These are phyloP conservation scores for Paraplagusia blochii DNA, from an alignment of 2,113 vertebrate genomes.

Conservation along the genomic window DNA sequence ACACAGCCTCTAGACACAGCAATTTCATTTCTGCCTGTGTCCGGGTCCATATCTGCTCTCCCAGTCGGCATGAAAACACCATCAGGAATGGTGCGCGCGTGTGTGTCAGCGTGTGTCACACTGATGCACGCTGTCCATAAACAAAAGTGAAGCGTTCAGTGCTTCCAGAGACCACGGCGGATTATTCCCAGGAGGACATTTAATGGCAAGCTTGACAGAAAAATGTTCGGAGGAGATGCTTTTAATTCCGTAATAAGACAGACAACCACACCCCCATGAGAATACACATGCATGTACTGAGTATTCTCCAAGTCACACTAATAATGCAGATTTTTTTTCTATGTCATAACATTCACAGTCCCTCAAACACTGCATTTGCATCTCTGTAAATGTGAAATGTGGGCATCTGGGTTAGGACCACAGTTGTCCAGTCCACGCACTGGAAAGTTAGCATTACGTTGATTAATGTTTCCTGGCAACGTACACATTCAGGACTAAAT, in stretches of 20 bases:
- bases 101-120: not conserved
- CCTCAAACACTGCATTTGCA: slow-evolving; percentile 47
- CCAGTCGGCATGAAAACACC: slow-evolving; percentile 29
- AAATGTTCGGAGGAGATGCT: slow-evolving; percentile 72
- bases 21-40: slow-evolving; percentile 57
- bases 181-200: slow-evolving; percentile 64
- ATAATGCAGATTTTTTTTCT: slow-evolving; percentile 62
- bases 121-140: slow-evolving; percentile 4
- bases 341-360: slow-evolving; percentile 57
- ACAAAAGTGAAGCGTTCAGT: slow-evolving; percentile 5
- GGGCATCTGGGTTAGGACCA: slow-evolving; percentile 26
- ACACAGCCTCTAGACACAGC: slow-evolving; percentile 51
- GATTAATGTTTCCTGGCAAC: slow-evolving; percentile 45
- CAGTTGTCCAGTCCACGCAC: too few species aligned
- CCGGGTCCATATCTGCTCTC: slow-evolving; percentile 46
- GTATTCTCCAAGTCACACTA: slow-evolving; percentile 31
- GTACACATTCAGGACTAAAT: slow-evolving; percentile 44
- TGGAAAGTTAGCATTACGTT: too few species aligned
- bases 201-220: slow-evolving; percentile 61
- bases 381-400: too few species aligned
- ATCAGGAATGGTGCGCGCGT: slow-evolving; percentile 22
- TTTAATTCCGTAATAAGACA: slow-evolving; percentile 73
- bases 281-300: slow-evolving; percentile 20
- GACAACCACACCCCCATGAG: slow-evolving; percentile 33
- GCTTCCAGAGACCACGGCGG: slow-evolving; percentile 48